These are phyloP conservation scores for Strigamia crassipes DNA, from an alignment of 2,888 invertebrate species.

Conservation along the genomic window DNA sequence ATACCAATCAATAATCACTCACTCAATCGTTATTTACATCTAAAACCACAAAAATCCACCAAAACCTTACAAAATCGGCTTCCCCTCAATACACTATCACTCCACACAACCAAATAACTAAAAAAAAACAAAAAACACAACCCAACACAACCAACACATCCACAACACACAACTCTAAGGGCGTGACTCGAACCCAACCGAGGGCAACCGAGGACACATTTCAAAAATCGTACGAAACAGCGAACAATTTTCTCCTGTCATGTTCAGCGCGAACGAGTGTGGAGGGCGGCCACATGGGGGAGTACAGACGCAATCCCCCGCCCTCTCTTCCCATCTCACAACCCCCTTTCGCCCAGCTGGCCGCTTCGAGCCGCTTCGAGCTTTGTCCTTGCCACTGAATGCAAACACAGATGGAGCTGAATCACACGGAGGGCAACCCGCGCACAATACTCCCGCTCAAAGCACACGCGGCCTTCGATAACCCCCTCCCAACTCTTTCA, in stretches of 20 bases:
- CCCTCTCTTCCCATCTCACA: not conserved
- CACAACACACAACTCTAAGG: too few species aligned
- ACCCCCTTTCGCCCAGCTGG: conserved; percentile 5
- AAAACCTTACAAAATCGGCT: too few species aligned
- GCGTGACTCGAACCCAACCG: too few species aligned
- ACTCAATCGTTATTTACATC: too few species aligned
- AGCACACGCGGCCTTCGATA: conserved; percentile 3
- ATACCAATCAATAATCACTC: too few species aligned
- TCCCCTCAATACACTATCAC: too few species aligned
- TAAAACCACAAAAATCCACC: too few species aligned
- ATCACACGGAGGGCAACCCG: not conserved
- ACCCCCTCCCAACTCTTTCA: not conserved
- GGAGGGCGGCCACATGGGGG: not conserved
- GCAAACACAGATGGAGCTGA: conserved; percentile 30
- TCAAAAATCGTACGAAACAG: not conserved
- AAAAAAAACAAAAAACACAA: too few species aligned
- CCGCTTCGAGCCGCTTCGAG: not conserved
- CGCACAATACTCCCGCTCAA: not conserved
- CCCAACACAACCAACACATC: too few species aligned
- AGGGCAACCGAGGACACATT: too few species aligned
- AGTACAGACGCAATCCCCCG: not conserved
- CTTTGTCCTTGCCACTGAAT: conserved; percentile 15
- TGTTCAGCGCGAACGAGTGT: not conserved
- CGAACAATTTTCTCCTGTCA: not conserved
- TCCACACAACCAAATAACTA: too few species aligned